These are phyloP conservation scores for Cavia aperea DNA, from an alignment of 2,113 vertebrate genomes.

Conservation along the genomic window DNA sequence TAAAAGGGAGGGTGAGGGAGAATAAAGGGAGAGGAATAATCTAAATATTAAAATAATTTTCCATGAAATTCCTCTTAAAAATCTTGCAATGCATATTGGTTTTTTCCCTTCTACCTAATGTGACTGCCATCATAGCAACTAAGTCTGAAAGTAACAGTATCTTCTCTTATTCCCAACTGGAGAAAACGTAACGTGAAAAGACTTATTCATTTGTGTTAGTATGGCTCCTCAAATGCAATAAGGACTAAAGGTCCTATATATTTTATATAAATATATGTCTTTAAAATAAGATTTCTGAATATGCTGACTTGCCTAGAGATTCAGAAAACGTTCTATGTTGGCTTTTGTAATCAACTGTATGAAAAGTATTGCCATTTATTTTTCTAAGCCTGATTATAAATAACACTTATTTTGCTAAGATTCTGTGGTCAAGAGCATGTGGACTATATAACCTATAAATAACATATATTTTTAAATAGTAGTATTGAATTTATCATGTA, in stretches of 20 bases:
- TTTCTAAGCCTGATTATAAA: slow-evolving; percentile 32
- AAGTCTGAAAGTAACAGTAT: neutral
- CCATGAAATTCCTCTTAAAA: neutral
- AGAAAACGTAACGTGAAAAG: neutral
- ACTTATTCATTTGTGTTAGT: neutral
- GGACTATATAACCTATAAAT: neutral
- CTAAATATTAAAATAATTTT: slow-evolving; percentile 14
- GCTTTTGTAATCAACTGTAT: neutral
- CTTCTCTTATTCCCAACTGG: neutral
- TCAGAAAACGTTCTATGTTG: neutral
- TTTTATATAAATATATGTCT: slow-evolving; percentile 16
- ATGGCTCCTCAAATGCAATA: neutral
- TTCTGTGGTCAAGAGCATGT: neutral
- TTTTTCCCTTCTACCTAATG: neutral
- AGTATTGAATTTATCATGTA: neutral
- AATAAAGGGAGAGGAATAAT: neutral
- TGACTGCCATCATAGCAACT: neutral
- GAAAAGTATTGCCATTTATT: slow-evolving; percentile 20
- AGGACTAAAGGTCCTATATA: neutral
- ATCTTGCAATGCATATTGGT: neutral
- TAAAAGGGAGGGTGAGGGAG: neutral
- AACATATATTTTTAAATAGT: neutral
- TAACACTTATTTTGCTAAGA: neutral
- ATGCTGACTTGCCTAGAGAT: neutral
- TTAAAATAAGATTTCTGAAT: neutral